Percentiles rank a stretch among this genome's conserved stretches.
These are phyloP conservation scores for Cryptotis parvus DNA, from an alignment of 2,113 vertebrate genomes.

Conservation along the genomic window DNA sequence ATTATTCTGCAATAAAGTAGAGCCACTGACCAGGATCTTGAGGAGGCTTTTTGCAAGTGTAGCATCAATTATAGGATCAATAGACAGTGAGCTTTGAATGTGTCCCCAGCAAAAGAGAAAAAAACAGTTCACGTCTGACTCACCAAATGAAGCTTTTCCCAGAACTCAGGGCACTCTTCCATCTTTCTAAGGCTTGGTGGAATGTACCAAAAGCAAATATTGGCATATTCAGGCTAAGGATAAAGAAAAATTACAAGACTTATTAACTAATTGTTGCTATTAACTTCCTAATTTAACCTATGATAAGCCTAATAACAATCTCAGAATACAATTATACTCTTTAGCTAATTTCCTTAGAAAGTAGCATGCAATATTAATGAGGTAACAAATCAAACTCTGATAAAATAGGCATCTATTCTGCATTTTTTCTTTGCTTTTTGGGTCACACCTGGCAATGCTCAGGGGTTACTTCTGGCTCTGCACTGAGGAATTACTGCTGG, in stretches of 20 bases:
- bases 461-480: too few species aligned
- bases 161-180: constrained; percentile 89
- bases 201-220: constrained; percentile 93
- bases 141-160: constrained; percentile 88
- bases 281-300: not conserved
- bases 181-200: constrained; percentile 88
- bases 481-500: too few species aligned
- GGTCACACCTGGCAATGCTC: too few species aligned
- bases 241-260: constrained; percentile 64
- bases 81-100: not conserved
- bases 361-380: not conserved
- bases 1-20: not conserved
- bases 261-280: not conserved
- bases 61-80: not conserved
- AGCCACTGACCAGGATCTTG: not conserved
- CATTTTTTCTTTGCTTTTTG: constrained; percentile 23
- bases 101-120: not conserved
- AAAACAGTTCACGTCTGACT: constrained; percentile 76
- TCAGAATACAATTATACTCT: constrained; percentile 14
- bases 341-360: not conserved
- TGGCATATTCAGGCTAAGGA: constrained; percentile 90
- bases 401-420: not conserved
- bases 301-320: not conserved
- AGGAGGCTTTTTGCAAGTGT: not conserved
- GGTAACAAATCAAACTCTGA: constrained; percentile 10